phyloP scores from a whole-genome alignment of 1,140 invertebrate genomes.

The Sminthurinus signatus region DNA sequence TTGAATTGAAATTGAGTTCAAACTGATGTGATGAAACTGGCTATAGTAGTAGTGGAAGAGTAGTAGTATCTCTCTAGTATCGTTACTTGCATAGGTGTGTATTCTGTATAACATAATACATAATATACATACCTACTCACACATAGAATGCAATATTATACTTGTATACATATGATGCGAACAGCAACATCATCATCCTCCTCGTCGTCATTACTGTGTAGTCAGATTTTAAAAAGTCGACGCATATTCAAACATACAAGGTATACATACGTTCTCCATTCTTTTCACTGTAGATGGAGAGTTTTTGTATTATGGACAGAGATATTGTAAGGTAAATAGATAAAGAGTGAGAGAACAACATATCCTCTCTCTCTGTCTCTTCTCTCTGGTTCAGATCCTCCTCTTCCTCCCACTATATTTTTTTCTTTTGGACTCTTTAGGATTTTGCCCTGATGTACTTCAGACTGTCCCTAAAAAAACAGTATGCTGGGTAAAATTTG shows the following conservation, averaged over 20 bases:
- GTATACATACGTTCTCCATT: not conserved
- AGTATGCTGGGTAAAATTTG: too few species aligned
- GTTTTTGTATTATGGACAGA: too few species aligned
- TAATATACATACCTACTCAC: not conserved
- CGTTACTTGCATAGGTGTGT: not conserved
- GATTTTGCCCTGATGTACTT: too few species aligned
- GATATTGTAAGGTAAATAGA: too few species aligned
- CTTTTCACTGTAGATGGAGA: too few species aligned
- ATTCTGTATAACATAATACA: not conserved
- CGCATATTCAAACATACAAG: not conserved
- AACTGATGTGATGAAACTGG: not conserved
- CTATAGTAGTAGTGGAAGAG: not conserved
- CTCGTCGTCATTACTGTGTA: not conserved
- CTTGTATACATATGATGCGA: not conserved
- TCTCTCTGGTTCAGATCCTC: too few species aligned
- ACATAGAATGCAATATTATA: not conserved
- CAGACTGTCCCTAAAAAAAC: too few species aligned
- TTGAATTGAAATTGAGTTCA: too few species aligned
- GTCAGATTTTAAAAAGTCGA: not conserved
- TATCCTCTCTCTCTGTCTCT: too few species aligned
- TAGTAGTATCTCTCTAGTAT: not conserved
- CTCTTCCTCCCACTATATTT: too few species aligned
- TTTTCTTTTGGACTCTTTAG: too few species aligned
- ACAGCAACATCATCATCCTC: not conserved
- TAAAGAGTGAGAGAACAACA: too few species aligned